These are phyloP conservation scores for Corythaixoides concolor DNA, from an alignment of 2,113 vertebrate genomes.

Conservation along the genomic window DNA sequence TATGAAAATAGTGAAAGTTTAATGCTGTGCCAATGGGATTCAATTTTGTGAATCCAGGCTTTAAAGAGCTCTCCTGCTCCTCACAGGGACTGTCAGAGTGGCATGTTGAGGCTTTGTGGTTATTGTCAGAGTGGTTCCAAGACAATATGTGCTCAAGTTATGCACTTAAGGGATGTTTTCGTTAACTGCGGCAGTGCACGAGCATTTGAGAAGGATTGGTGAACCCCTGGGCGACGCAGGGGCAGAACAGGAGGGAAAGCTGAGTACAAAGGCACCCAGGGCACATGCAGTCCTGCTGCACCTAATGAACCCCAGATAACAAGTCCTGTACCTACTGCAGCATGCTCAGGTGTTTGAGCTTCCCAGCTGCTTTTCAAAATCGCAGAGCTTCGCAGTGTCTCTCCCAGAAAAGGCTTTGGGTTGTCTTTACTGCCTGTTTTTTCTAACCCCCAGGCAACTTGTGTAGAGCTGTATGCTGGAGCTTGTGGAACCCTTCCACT, in stretches of 20 bases:
- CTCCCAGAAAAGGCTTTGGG: background rate
- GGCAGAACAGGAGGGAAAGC: background rate
- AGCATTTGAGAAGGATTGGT: background rate
- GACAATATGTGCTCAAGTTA: constrained; percentile 3
- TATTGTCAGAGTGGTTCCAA: constrained; percentile 5
- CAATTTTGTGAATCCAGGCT: constrained; percentile 2
- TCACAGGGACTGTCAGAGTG: background rate
- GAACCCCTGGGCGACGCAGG: background rate
- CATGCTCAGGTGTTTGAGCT: background rate
- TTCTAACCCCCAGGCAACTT: background rate
- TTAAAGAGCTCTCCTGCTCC: constrained; percentile 28
- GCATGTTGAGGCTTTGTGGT: background rate
- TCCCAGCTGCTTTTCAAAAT: background rate
- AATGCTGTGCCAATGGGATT: background rate
- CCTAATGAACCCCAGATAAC: background rate
- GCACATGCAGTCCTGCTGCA: accelerated
- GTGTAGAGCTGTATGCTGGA: background rate
- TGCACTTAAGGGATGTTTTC: background rate
- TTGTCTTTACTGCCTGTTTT: background rate
- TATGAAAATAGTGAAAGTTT: background rate
- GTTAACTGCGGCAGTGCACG: background rate
- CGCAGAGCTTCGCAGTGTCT: background rate
- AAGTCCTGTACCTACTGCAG: background rate
- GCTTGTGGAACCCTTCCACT: background rate
- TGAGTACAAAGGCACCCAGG: background rate